Base-by-base conservation (phyloP, 2,113 vertebrate species). In the Echinops telfairi region DNA sequence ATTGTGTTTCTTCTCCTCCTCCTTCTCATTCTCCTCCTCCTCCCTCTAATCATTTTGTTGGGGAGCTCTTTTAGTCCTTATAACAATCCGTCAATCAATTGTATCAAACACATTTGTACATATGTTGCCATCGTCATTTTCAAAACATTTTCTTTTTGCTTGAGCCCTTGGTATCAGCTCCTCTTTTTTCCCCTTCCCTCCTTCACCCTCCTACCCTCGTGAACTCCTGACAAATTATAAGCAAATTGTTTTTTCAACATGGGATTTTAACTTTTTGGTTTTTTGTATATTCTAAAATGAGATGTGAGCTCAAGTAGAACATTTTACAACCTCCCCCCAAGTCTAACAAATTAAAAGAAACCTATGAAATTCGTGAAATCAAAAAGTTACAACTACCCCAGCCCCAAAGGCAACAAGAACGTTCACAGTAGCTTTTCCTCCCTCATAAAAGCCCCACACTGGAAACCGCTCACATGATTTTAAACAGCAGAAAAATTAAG, bases 241-340 rank as follows among this genome's bases (percentile, higher is more conserved):
- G 47, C 60, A 62, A 62, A 62, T 23, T 90, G 9, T 95, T 87
- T 70, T 70, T 20, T 43, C 68, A 66, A 89, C 60, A 77, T 47
- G 29, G 76, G 84, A 79, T 89, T 73, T 22, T 58, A 90, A 64
- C 27, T n/a, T 25, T 60, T 79, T 83, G 40, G 29, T 81, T n/a
- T 84, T 81, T n/a, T 68, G 68, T 90, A 33, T 68, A 40, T 77
- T 47, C 22, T 83, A 73, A 90, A 29, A 40, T 29, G 31, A 77
- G 53, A 58, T 70, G 60, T 81, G 19, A 79, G 91, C 25, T 53
- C 68, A 79, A 29, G 40, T 80, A 62, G 38, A 40, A 71, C n/a
- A 81, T 77, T 53, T 73, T 23, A 73, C 1, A 1, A 9, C 7
- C 53, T 71, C 82, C 68, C n/a, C 36, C 53, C 93, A 90, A 73